A percentile compares a stretch with the other conserved stretches of the same genome.
These are phyloP conservation scores for Epicampocera succincta DNA, from an alignment of 2,888 invertebrate genomes.

Conservation along the genomic window DNA sequence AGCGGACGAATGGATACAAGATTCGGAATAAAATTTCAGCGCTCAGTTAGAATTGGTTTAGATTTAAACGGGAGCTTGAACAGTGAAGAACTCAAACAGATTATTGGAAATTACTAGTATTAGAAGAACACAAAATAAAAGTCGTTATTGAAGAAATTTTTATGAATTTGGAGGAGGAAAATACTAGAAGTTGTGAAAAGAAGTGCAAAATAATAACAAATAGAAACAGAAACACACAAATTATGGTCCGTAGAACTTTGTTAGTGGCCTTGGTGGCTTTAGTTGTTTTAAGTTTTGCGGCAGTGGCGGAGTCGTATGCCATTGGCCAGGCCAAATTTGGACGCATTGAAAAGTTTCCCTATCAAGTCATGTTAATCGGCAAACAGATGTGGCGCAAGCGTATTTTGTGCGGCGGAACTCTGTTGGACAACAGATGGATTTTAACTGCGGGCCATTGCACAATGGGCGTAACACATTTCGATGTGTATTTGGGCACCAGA, in stretches of 20 bases:
- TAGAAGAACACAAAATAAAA: too few species aligned
- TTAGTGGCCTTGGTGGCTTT: slow-evolving; percentile 5
- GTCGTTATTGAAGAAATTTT: neutral
- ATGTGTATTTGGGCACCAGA: slow-evolving; percentile 79
- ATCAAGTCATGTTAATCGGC: slow-evolving; percentile 81
- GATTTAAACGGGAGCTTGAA: slow-evolving; percentile 78
- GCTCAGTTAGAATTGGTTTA: slow-evolving; percentile 78
- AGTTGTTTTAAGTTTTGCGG: slow-evolving; percentile 40
- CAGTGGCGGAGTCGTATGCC: slow-evolving; percentile 74
- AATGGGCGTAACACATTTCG: slow-evolving; percentile 78
- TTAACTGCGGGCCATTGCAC: slow-evolving; percentile 81
- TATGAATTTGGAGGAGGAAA: neutral
- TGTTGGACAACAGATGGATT: slow-evolving; percentile 79
- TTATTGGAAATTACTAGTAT: slow-evolving; percentile 29
- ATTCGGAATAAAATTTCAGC: slow-evolving; percentile 78
- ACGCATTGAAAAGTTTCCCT: slow-evolving; percentile 78
- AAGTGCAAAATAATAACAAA: slow-evolving; percentile 33
- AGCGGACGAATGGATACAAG: slow-evolving; percentile 22
- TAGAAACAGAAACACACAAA: slow-evolving; percentile 26
- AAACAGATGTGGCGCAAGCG: slow-evolving; percentile 78
- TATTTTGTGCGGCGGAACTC: slow-evolving; percentile 80
- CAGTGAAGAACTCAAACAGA: slow-evolving; percentile 73
- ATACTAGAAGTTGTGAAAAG: slow-evolving; percentile 29
- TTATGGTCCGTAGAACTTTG: slow-evolving; percentile 30
- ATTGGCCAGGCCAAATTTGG: slow-evolving; percentile 78